Percentiles rank a stretch among this genome's conserved stretches.
phyloP scores from a whole-genome alignment of 2,113 vertebrate genomes.

The Cyanoderma ruficeps region DNA sequence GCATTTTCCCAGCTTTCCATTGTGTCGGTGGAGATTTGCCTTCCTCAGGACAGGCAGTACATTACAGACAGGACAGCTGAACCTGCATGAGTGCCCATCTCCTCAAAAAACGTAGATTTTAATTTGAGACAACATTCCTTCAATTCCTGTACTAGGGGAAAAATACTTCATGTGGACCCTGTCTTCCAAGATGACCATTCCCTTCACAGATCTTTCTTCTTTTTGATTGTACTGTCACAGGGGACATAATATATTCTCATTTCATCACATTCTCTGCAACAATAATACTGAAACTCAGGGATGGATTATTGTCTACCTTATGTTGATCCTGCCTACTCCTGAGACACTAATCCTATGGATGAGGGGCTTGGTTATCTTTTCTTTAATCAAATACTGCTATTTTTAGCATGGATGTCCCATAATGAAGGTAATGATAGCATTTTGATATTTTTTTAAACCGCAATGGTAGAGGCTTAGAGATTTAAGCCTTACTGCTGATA shows the following conservation, averaged over 20 bases:
- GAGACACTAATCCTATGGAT: constrained; percentile 12
- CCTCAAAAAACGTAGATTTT: neutral
- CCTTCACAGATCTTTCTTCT: neutral
- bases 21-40: neutral
- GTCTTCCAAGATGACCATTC: neutral
- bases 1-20: neutral
- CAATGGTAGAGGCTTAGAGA: neutral
- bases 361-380: constrained; percentile 20
- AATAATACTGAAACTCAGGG: neutral
- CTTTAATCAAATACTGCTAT: constrained; percentile 26
- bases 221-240: neutral
- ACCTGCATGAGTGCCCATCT: neutral
- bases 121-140: neutral
- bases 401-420: neutral
- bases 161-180: neutral
- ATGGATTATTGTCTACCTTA: constrained; percentile 18
- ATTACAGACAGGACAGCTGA: neutral
- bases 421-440: neutral
- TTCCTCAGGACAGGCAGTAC: neutral
- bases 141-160: neutral
- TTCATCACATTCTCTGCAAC: constrained; percentile 3
- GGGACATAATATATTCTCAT: neutral
- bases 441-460: neutral
- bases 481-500: neutral
- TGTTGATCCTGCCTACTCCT: neutral